phyloP scores from a whole-genome alignment of 2,113 vertebrate species.

The Laticauda laticaudata region DNA sequence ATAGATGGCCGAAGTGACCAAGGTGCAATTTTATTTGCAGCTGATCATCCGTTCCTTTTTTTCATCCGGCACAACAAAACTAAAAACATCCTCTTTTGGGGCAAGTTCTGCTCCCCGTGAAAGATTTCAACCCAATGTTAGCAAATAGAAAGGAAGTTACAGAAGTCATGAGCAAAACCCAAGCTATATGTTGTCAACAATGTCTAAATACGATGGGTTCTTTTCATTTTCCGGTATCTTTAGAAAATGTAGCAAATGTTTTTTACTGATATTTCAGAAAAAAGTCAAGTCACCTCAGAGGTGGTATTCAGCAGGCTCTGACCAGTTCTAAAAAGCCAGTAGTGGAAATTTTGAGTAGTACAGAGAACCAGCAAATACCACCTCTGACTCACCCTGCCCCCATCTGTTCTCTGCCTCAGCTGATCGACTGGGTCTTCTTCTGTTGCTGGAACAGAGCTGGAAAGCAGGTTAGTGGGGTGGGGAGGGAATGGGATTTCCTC shows the following conservation, averaged over 20 bases:
- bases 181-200: fast-evolving
- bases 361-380: no score
- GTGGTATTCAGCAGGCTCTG: no score
- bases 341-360: no score
- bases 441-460: no score
- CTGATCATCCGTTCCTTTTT: conserved; percentile 90
- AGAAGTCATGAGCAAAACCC: conserved; percentile 7
- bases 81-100: conserved; percentile 77
- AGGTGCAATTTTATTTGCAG: conserved; percentile 68
- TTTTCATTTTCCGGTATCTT: conserved; percentile 23
- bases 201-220: not conserved
- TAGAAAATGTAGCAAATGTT: conserved; percentile 13
- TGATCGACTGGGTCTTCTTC: no score
- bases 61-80: conserved; percentile 81
- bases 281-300: not conserved
- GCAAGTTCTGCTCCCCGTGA: conserved; percentile 78
- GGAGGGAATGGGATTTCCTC: no score
- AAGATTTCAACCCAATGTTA: not conserved
- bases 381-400: no score
- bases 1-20: not conserved
- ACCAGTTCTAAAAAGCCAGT: no score
- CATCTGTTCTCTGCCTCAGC: no score
- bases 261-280: conserved; percentile 1
- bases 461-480: no score
- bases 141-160: conserved; percentile 19